Percentiles rank a stretch among this genome's conserved stretches.
These are phyloP conservation scores for Drosophila fuyamai DNA, from an alignment of 1,140 invertebrate species.

Conservation along the genomic window DNA sequence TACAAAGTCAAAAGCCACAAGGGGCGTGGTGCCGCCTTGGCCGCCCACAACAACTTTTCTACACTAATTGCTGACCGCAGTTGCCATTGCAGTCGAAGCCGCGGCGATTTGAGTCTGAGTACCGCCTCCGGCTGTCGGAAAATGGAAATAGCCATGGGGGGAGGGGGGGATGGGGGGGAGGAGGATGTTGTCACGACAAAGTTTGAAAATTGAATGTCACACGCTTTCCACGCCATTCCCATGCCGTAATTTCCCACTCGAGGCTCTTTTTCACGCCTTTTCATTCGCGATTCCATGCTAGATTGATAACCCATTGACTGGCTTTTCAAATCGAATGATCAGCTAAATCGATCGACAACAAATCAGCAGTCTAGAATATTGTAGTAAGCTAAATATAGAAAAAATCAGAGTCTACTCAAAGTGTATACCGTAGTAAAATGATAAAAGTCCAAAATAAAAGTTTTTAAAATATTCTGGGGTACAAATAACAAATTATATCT, in stretches of 20 bases:
- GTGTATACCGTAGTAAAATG: too few species aligned
- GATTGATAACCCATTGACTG: slow-evolving; percentile 21
- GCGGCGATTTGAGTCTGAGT: slow-evolving; percentile 1
- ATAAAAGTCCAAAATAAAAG: too few species aligned
- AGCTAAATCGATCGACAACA: slow-evolving; percentile 1
- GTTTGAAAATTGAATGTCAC: slow-evolving; percentile 42
- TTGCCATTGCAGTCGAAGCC: neutral
- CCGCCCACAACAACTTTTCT: slow-evolving; percentile 48
- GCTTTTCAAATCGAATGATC: slow-evolving; percentile 14
- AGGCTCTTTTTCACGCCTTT: slow-evolving; percentile 16
- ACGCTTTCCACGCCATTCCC: slow-evolving; percentile 38
- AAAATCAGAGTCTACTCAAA: too few species aligned
- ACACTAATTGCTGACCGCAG: slow-evolving; percentile 57
- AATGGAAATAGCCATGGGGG: neutral
- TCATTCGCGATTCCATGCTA: neutral
- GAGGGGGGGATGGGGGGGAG: too few species aligned
- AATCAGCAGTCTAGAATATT: slow-evolving; percentile 4
- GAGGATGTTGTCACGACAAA: slow-evolving; percentile 1
- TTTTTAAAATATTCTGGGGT: too few species aligned
- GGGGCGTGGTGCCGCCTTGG: slow-evolving; percentile 10
- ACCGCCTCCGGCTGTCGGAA: neutral
- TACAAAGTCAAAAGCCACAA: too few species aligned
- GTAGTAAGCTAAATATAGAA: neutral
- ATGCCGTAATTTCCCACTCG: neutral
- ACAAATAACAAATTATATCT: too few species aligned